Percentiles rank a stretch among this genome's conserved stretches.
These are phyloP conservation scores for Drosophila azteca DNA, from an alignment of 1,140 invertebrate genomes.

Conservation along the genomic window DNA sequence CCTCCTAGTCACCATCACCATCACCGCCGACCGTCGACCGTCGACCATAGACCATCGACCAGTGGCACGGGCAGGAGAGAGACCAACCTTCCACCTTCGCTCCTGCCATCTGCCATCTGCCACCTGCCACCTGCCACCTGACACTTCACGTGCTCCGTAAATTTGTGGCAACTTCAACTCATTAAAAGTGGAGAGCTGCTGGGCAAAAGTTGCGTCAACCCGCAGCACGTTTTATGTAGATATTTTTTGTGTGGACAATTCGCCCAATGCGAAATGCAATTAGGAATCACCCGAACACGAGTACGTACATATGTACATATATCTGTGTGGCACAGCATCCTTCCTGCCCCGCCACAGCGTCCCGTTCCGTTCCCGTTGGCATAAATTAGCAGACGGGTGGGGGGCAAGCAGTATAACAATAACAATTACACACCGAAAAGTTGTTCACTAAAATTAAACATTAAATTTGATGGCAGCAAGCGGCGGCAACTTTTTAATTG, in stretches of 20 bases:
- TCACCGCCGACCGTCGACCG: too few species aligned
- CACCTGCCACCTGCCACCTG: neutral
- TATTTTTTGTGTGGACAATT: conserved; percentile 33
- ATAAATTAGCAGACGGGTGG: conserved; percentile 58
- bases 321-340: too few species aligned
- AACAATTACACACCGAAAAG: conserved; percentile 47
- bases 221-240: conserved; percentile 41
- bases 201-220: conserved; percentile 50
- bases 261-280: conserved; percentile 55
- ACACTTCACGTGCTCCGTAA: conserved; percentile 47
- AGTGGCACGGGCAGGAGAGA: too few species aligned
- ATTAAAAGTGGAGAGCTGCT: conserved; percentile 61
- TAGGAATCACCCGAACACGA: conserved; percentile 45
- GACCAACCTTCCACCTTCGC: too few species aligned
- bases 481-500: conserved; percentile 45
- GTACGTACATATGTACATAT: too few species aligned
- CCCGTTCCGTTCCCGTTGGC: conserved; percentile 29
- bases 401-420: conserved; percentile 44
- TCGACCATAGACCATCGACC: too few species aligned
- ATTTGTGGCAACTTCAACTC: conserved; percentile 58
- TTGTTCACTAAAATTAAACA: conserved; percentile 62
- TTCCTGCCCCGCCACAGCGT: conserved; percentile 1
- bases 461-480: conserved; percentile 57
- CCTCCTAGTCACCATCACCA: too few species aligned
- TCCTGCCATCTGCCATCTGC: too few species aligned